Conservation (phyloP, 2,888 invertebrate genomes). For the Dioctria rufipes region DNA sequence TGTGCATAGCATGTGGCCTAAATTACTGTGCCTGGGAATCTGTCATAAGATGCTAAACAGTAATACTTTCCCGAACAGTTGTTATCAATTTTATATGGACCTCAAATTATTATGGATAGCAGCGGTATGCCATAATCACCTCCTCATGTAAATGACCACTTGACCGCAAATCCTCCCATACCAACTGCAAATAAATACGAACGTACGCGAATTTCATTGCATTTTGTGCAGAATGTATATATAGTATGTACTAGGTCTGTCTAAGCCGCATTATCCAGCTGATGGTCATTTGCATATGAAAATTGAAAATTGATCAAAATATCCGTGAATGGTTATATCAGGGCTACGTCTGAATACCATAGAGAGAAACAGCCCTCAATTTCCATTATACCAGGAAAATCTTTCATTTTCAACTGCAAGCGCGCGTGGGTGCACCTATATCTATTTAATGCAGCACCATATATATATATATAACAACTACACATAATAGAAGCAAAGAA, state of each 20-base stretch:
- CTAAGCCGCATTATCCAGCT: neutral
- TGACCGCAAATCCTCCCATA: neutral
- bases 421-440: neutral
- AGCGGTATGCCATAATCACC: conserved; percentile 6
- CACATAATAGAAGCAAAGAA: neutral
- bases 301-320: conserved; percentile 42
- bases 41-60: neutral
- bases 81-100: conserved; percentile 3
- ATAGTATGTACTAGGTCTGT: neutral
- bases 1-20: too few relatives aligned
- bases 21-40: too few relatives aligned
- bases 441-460: neutral
- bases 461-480: too few relatives aligned
- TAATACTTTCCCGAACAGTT: neutral
- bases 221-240: neutral
- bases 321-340: neutral
- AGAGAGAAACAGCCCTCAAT: neutral
- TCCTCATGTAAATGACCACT: conserved; percentile 5
- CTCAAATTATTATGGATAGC: conserved; percentile 10
- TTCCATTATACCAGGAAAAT: conserved; percentile 12
- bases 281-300: conserved; percentile 31
- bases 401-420: conserved; percentile 20
- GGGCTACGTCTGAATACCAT: neutral
- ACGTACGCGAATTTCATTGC: neutral
- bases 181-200: neutral